A percentile compares a stretch with the other conserved stretches of the same genome.
Evolutionary conservation across 2,888 invertebrate genomes (phyloP).

Genomic region (Drosophila siamana): DNA sequence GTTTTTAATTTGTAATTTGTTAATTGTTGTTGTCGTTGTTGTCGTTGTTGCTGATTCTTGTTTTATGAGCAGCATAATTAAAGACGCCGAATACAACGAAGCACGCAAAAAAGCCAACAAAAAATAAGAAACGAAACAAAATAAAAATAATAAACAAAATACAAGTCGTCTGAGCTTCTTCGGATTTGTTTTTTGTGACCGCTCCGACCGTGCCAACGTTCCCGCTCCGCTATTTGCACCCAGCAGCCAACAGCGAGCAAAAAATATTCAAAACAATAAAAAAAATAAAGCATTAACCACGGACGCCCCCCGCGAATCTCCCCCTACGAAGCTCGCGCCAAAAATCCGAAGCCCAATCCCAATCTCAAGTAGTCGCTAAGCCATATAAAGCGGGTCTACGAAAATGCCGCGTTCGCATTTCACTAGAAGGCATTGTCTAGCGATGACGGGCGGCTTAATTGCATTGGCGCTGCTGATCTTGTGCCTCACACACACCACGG

Average conservation of each 20-base stretch:
- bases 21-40: conserved; percentile 20
- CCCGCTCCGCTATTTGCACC: conserved; percentile 34
- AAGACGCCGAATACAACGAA: conserved; percentile 29
- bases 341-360: neutral
- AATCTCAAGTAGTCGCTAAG: conserved; percentile 24
- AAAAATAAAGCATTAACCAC: conserved; percentile 15
- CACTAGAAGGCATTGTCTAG: conserved; percentile 81
- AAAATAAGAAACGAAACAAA: conserved; percentile 12
- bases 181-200: conserved; percentile 31
- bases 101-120: conserved; percentile 11
- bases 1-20: conserved; percentile 17
- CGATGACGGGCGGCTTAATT: conserved; percentile 80
- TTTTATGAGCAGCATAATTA: conserved; percentile 59
- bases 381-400: conserved; percentile 69
- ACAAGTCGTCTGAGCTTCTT: conserved; percentile 35
- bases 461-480: conserved; percentile 78
- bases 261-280: conserved; percentile 28
- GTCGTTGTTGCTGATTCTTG: conserved; percentile 30
- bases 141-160: conserved; percentile 30
- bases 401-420: conserved; percentile 84
- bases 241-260: conserved; percentile 7
- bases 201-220: conserved; percentile 23
- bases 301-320: neutral
- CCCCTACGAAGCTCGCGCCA: neutral
- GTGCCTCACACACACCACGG: conserved; percentile 75